Conservation (phyloP, 2,888 invertebrate genomes). For the Zelleria hepariella region DNA sequence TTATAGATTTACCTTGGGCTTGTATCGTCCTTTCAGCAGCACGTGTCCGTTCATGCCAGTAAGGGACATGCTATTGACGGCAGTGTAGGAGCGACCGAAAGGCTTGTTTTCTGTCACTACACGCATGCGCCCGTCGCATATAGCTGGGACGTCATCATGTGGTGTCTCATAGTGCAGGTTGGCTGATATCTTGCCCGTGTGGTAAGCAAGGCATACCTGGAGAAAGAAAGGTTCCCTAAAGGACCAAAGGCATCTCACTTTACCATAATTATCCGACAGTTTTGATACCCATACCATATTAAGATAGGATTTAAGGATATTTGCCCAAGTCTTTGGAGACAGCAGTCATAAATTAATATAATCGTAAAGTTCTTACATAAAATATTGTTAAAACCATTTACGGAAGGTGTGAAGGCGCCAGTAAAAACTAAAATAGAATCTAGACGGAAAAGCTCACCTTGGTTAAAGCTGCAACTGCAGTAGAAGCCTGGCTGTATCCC, state of each 20-base stretch:
- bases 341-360: no score
- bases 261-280: no score
- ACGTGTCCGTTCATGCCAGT: constrained; percentile 46
- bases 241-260: no score
- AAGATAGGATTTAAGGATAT: no score
- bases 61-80: constrained; percentile 41
- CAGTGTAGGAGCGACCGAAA: constrained; percentile 64
- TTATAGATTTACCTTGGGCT: constrained; percentile 12
- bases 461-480: constrained; percentile 44
- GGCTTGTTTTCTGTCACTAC: constrained; percentile 71
- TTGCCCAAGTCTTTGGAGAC: no score
- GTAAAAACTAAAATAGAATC: no score
- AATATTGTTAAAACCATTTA: no score
- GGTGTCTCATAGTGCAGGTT: constrained; percentile 79
- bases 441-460: constrained; percentile 42
- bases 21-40: constrained; percentile 38
- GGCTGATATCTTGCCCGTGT: constrained; percentile 76
- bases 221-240: no score
- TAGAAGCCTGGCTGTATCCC: constrained; percentile 25
- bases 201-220: constrained; percentile 75
- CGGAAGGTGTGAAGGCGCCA: no score
- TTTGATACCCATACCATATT: no score
- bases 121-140: constrained; percentile 63
- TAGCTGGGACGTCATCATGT: constrained; percentile 55
- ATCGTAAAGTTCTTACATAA: no score